Base-by-base conservation (phyloP, 2,113 vertebrate species). In the Salvator merianae region DNA sequence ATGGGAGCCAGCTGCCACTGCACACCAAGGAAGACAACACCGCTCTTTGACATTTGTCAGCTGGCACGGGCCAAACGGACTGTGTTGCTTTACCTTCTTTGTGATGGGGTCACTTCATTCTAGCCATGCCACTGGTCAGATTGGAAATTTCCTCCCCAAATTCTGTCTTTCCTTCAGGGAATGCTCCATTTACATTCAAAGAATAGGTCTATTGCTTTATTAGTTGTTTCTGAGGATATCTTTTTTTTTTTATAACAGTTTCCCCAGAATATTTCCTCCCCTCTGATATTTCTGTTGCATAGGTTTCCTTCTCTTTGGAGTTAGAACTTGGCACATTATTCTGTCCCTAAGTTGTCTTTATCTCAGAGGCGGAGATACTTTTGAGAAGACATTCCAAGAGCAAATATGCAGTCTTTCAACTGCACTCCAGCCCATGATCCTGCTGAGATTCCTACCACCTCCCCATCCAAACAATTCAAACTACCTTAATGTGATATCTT, bases 401-500 rank as follows among this genome's bases (percentile, higher is more conserved):
- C 12, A 75, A 75, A 75, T 7, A 50, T 53, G n/a, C 73, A 75
- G 47, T 50, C n/a, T 9, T 30, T 40, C 38, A 47, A 26, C 10
- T 16, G 18, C 66, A 69, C n/a, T 32, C n/a, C 66, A 36, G 9
- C 30, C 30, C n/a, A n/a, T n/a, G n/a, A 32, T 70, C 34, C 14
- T 1, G 3, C 43, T 55, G 14, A 71, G 7, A 28, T 65, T 71
- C n/a, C n/a, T n/a, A n/a, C n/a, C 28, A 32, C 16, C 32, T 86
- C 65, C 79, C 30, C 87, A 18, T 86, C 30, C 24, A 85, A 77
- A 74, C 50, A 0, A 0, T 20, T 81, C 20, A n/a, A 32, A 87
- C 88, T 78, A 87, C 84, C 22, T 77, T 80, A 85, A 71, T 53
- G 72, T 7, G 38, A 28, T 79, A 32, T 68, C 85, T 81, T n/a